Conservation (phyloP, 2,113 vertebrate species). For the Megaceryle maxima region DNA sequence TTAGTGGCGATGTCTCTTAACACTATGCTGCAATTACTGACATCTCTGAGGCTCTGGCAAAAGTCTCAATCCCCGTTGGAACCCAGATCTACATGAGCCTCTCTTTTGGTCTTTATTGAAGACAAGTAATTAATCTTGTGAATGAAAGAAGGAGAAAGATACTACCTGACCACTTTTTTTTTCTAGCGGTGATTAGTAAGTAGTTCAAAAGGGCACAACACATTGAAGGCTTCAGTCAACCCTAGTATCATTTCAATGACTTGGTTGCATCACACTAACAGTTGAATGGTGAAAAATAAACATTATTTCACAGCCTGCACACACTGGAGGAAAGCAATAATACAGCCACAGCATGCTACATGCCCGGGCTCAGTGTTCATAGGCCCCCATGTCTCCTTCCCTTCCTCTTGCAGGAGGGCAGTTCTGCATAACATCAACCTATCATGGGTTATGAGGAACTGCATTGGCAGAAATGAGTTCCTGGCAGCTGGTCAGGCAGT, state of each 20-base stretch:
- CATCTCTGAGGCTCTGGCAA: neutral
- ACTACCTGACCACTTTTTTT: neutral
- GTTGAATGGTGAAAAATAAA: neutral
- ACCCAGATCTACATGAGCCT: neutral
- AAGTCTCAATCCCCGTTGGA: neutral
- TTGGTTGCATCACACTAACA: neutral
- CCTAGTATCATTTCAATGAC: neutral
- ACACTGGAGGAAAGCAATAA: neutral
- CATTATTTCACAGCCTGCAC: neutral
- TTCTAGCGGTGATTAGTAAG: neutral
- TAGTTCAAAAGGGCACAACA: neutral
- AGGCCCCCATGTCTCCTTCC: rapidly evolving
- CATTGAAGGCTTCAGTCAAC: neutral
- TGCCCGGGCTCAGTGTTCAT: neutral
- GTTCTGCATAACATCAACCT: neutral
- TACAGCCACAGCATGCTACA: neutral
- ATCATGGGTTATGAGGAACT: rapidly evolving
- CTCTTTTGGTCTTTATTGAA: neutral
- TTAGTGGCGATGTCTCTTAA: neutral
- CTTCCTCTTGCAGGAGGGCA: neutral
- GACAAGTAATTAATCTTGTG: neutral
- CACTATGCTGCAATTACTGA: neutral
- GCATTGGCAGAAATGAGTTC: rapidly evolving
- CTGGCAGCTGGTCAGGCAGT: neutral
- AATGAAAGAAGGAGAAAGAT: neutral